These are phyloP conservation scores for Aplodontia rufa DNA, from an alignment of 2,113 vertebrate species.

Conservation along the genomic window DNA sequence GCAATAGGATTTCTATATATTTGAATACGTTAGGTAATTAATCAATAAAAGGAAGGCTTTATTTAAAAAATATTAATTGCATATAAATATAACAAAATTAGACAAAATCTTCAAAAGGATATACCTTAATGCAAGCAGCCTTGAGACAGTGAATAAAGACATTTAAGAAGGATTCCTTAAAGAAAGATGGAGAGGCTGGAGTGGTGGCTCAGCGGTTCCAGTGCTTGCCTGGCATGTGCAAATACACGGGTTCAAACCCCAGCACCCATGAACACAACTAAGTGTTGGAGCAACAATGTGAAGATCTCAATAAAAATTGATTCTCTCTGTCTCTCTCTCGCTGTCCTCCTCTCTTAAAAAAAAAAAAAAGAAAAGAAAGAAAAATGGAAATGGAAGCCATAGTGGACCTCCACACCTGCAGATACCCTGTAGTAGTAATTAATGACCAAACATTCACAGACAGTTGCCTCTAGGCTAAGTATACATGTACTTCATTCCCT, in stretches of 20 bases:
- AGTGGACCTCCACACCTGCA: no score
- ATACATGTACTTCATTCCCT: fast-evolving
- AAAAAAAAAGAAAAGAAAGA: no score
- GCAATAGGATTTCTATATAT: background rate
- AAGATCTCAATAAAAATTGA: no score
- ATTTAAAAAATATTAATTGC: background rate
- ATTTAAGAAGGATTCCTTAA: background rate
- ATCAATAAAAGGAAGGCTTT: background rate
- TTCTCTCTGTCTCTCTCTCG: no score
- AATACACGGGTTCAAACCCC: no score
- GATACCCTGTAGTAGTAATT: fast-evolving
- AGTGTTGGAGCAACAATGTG: no score
- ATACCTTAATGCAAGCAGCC: background rate
- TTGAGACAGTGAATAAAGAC: background rate
- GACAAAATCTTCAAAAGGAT: background rate
- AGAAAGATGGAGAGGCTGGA: no score
- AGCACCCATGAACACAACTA: no score
- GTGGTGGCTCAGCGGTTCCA: no score
- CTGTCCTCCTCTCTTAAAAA: no score
- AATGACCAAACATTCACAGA: background rate
- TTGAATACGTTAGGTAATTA: background rate
- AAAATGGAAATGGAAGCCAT: fast-evolving
- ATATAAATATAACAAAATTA: background rate
- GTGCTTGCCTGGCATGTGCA: no score
- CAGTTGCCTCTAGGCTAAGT: background rate